These are phyloP conservation scores for Chondrosia reniformis DNA, from an alignment of 37 sponge, comb jelly and placozoan species.

Conservation along the genomic window DNA sequence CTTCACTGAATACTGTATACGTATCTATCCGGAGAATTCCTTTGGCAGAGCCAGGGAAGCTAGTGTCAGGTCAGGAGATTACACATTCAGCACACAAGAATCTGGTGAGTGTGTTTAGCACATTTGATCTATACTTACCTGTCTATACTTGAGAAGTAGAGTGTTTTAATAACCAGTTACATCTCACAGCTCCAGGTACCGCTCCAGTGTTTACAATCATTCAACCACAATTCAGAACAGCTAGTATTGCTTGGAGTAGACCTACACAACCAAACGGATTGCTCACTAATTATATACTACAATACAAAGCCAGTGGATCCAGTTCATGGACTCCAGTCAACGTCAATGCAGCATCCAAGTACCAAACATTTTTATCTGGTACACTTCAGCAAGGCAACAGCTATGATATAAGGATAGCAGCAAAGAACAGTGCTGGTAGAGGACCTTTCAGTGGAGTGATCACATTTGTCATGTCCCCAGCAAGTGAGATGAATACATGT, in stretches of 20 bases:
- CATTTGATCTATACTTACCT: no score
- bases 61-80: neutral
- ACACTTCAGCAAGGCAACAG: neutral
- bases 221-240: slow-evolving; percentile 1
- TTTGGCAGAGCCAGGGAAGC: neutral
- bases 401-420: neutral
- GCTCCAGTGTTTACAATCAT: neutral
- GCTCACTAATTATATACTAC: neutral
- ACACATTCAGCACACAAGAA: neutral
- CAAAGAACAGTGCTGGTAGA: neutral
- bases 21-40: neutral
- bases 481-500: neutral
- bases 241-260: neutral
- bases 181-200: neutral
- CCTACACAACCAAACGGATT: neutral
- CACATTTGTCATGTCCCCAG: neutral
- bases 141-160: no score
- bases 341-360: neutral
- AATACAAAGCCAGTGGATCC: neutral
- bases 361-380: neutral
- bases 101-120: neutral
- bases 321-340: neutral
- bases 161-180: no score
- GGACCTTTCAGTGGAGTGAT: neutral
- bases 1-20: neutral